These are phyloP conservation scores for Acanthiza pusilla DNA, from an alignment of 2,797 vertebrate species.

Conservation along the genomic window DNA sequence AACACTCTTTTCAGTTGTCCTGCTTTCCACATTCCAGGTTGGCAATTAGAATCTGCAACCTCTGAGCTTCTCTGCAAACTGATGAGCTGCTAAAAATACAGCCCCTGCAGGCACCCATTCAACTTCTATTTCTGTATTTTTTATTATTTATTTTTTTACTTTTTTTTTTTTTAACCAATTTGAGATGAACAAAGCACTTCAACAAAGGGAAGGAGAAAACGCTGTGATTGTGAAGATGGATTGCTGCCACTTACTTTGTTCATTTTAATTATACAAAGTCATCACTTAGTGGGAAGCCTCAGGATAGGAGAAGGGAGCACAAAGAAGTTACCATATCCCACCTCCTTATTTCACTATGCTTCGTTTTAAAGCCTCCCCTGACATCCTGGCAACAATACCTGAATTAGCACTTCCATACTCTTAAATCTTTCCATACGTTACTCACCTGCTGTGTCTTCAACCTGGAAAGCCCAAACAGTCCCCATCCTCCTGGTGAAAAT, in stretches of 20 bases:
- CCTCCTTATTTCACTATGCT: conserved; percentile 18
- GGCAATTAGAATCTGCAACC: conserved; percentile 74
- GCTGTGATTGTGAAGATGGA: conserved; percentile 66
- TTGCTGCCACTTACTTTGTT: conserved; percentile 62
- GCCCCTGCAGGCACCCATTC: conserved; percentile 70
- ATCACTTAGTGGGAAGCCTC: conserved; percentile 63
- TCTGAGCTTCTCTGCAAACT: conserved; percentile 66
- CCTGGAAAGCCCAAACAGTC: not conserved
- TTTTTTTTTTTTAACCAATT: conserved; percentile 54
- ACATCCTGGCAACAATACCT: conserved; percentile 20
- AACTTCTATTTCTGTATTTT: conserved; percentile 75
- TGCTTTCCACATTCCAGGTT: conserved; percentile 53
- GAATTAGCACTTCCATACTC: not conserved
- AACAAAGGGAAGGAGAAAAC: conserved; percentile 68
- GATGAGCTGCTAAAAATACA: conserved; percentile 79
- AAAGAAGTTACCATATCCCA: conserved; percentile 12
- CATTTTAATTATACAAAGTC: conserved; percentile 74
- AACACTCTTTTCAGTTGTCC: conserved; percentile 13
- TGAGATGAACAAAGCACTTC: conserved; percentile 75
- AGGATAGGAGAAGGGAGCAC: conserved; percentile 2
- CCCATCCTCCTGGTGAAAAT: not conserved
- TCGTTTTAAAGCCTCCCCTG: conserved; percentile 28
- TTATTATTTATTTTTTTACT: conserved; percentile 64
- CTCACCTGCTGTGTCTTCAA: not conserved
- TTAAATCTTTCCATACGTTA: not conserved